phyloP scores from a whole-genome alignment of 2,113 vertebrate genomes.

The Crotalus helleri region DNA sequence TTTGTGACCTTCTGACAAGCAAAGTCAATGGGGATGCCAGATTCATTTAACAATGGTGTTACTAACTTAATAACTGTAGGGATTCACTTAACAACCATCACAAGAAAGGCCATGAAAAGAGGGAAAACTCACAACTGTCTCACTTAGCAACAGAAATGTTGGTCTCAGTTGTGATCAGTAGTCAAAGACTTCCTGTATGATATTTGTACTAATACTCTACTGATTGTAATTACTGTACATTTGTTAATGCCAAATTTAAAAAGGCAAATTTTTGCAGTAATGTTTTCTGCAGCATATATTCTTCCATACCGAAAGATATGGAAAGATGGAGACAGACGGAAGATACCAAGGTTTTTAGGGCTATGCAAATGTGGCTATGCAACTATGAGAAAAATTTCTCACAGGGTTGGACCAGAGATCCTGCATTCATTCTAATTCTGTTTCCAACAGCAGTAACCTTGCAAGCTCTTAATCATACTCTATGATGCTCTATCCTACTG shows the following conservation, averaged over 20 bases:
- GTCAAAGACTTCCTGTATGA: too few relatives aligned
- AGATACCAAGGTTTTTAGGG: background rate
- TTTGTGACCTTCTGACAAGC: too few relatives aligned
- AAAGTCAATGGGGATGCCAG: too few relatives aligned
- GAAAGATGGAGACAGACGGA: background rate
- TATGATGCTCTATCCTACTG: background rate
- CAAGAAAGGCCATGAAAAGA: too few relatives aligned
- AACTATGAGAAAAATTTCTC: background rate
- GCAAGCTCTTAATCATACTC: background rate
- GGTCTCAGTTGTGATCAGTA: too few relatives aligned
- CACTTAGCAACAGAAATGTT: too few relatives aligned
- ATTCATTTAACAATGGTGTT: too few relatives aligned
- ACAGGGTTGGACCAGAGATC: background rate
- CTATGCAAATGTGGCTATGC: background rate
- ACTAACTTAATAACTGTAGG: too few relatives aligned
- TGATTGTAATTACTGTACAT: background rate
- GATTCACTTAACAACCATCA: too few relatives aligned
- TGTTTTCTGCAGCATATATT: background rate
- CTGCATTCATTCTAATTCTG: background rate
- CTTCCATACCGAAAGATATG: background rate
- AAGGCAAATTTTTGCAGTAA: background rate
- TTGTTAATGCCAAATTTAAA: background rate
- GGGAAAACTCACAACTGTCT: too few relatives aligned
- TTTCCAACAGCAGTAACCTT: background rate
- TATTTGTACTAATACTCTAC: background rate